phyloP scores from a whole-genome alignment of 2,113 vertebrate species.

The Festucalex cinctus region DNA sequence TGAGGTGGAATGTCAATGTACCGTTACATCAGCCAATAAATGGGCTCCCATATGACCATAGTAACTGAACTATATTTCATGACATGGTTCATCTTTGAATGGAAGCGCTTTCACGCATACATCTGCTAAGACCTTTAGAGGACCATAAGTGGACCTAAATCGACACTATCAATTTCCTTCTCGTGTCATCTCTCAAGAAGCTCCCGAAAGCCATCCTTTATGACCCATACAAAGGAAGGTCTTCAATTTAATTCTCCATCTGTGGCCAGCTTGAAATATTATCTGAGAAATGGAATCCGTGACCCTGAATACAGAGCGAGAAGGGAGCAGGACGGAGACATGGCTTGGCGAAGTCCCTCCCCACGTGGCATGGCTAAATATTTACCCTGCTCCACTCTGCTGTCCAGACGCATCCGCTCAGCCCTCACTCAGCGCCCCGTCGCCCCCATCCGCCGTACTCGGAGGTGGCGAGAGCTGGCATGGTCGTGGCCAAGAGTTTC shows the following conservation, averaged over 20 bases:
- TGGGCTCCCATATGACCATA: no score
- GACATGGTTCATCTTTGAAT: background rate
- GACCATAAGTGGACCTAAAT: constrained; percentile 33
- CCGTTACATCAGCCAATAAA: no score
- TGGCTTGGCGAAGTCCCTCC: constrained; percentile 50
- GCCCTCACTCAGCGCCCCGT: constrained; percentile 41
- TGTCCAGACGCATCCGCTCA: constrained; percentile 66
- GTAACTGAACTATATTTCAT: background rate
- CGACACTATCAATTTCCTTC: constrained; percentile 50
- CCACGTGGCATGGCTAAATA: constrained; percentile 72
- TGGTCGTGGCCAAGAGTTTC: constrained; percentile 62
- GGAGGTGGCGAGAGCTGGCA: constrained; percentile 52
- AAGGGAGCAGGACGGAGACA: constrained; percentile 41
- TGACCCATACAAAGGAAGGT: constrained; percentile 59
- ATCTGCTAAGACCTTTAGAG: constrained; percentile 32
- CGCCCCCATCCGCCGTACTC: constrained; percentile 41
- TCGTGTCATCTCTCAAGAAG: constrained; percentile 31
- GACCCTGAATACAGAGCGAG: constrained; percentile 77
- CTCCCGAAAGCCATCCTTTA: constrained; percentile 48
- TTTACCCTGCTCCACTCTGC: constrained; percentile 70
- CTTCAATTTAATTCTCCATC: constrained; percentile 79
- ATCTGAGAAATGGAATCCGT: constrained; percentile 81
- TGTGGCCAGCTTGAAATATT: constrained; percentile 76
- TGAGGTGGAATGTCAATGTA: no score
- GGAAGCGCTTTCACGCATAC: constrained; percentile 20